phyloP scores from a whole-genome alignment of 2,797 vertebrate species.

The Neosilurus hyrtlii region DNA sequence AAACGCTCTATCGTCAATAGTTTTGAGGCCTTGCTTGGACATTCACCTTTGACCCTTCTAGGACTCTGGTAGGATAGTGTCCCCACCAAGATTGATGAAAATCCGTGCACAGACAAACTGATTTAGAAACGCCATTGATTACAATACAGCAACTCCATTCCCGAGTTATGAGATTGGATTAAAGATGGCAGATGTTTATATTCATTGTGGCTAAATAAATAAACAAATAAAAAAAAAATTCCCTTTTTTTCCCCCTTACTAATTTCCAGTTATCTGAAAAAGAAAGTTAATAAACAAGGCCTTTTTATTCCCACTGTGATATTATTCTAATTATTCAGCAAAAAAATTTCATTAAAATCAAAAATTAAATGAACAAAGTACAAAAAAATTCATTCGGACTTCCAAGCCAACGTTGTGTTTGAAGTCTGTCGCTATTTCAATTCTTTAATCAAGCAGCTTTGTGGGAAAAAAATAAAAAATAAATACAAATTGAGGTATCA shows the following conservation, averaged over 20 bases:
- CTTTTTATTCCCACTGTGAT: constrained; percentile 49
- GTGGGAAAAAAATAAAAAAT: too few species aligned
- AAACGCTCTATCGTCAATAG: too few species aligned
- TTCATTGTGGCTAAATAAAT: background rate
- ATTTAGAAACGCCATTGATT: too few species aligned
- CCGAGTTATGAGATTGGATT: background rate
- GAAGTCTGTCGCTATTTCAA: background rate
- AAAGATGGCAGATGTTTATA: background rate
- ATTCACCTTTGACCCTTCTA: too few species aligned
- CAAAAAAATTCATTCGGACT: background rate
- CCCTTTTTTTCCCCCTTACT: constrained; percentile 26
- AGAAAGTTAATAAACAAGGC: constrained; percentile 28
- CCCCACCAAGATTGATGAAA: too few species aligned
- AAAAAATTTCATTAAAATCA: background rate
- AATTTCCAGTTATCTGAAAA: constrained; percentile 26
- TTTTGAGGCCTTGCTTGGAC: too few species aligned
- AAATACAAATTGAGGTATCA: background rate
- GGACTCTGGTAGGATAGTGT: too few species aligned
- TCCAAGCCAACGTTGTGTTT: background rate
- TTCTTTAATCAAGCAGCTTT: background rate
- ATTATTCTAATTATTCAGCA: constrained; percentile 14
- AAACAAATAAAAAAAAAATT: background rate
- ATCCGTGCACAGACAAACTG: too few species aligned
- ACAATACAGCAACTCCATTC: too few species aligned
- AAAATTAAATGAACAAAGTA: background rate